Conservation (phyloP, 2,113 vertebrate genomes). For the Megaleporinus macrocephalus region DNA sequence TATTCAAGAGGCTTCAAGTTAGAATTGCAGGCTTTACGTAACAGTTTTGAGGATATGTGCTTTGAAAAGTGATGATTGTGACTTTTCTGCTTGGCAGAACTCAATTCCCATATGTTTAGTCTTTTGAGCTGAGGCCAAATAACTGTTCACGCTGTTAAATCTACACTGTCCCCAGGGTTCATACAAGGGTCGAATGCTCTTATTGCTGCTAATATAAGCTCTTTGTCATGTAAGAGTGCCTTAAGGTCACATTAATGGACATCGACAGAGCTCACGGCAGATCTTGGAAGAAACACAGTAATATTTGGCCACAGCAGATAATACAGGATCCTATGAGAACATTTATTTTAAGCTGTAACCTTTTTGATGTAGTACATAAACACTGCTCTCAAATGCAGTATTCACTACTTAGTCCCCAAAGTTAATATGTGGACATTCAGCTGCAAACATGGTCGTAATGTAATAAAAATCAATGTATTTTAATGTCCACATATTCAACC, state of each 20-base stretch:
- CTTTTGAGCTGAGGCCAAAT: background rate
- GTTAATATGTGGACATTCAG: too few species aligned
- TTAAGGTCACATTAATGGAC: conserved; percentile 1
- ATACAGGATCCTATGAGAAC: background rate
- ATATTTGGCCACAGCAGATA: conserved; percentile 2
- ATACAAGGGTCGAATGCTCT: conserved; percentile 10
- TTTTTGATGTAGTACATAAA: too few species aligned
- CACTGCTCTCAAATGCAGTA: too few species aligned
- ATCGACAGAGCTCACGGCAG: background rate
- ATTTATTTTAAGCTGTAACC: background rate
- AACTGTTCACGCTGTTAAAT: conserved; percentile 6
- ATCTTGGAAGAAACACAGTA: background rate
- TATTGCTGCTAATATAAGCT: conserved; percentile 4
- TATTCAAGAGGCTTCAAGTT: conserved; percentile 2
- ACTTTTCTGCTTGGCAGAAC: conserved; percentile 26
- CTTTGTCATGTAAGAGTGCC: conserved; percentile 11
- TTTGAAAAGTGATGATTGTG: conserved; percentile 10
- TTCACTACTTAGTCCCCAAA: too few species aligned
- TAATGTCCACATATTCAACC: too few species aligned
- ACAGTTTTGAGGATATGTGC: conserved; percentile 16
- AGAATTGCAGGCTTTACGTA: background rate
- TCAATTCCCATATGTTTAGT: background rate
- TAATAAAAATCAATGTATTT: too few species aligned
- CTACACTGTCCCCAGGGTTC: background rate
- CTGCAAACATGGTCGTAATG: too few species aligned